Base-by-base conservation (phyloP, 2,797 vertebrate genomes). In the Argyrosomus regius region DNA sequence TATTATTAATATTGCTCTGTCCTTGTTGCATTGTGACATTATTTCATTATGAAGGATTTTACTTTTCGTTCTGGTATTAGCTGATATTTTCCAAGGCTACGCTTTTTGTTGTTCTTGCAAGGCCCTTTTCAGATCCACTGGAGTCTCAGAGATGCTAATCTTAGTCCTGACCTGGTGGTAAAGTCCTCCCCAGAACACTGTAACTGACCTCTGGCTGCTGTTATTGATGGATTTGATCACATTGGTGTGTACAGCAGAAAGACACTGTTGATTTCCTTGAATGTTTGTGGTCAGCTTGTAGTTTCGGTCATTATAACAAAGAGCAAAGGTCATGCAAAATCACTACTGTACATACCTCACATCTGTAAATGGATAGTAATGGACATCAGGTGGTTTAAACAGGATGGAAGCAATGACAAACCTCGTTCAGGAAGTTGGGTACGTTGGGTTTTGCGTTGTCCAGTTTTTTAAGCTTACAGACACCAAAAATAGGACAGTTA, bases 41-140 rank as follows among this genome's bases (percentile, higher is more conserved):
- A 66, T 73, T 81, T 82, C 10, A 82, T 83, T 83, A 77, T 26
- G 26, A 74, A 49, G 43, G 75, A 78, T 84, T 83, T 83, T 16
- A 26, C 77, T 39, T 76, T 62, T 72, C 35, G 56, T 80, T 84
- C 61, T 72, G 17, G 79, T 76, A 43, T 66, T 80, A 70, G 41
- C 12, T 43, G 62, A 63, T 50, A 41, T 69, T 77, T 24, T 54
- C 61, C 17, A 16, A 57, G 50, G 16, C 59, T 43, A 4, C 5
- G 18, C 8, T 61, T n/a, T 41, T 62, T 62, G 9, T 46, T 73
- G 39, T 64, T 66, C 14, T 17, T 71, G 6, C 59, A 26, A 11
- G 53, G 35, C 31, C 14, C 12, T 39, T 62, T 46, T 80, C 60
- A 52, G 79, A 80, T 31, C 11, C 54, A 60, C 4, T 11, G 18